Conservation (phyloP, 2,797 vertebrate genomes). For the Capromys pilorides region DNA sequence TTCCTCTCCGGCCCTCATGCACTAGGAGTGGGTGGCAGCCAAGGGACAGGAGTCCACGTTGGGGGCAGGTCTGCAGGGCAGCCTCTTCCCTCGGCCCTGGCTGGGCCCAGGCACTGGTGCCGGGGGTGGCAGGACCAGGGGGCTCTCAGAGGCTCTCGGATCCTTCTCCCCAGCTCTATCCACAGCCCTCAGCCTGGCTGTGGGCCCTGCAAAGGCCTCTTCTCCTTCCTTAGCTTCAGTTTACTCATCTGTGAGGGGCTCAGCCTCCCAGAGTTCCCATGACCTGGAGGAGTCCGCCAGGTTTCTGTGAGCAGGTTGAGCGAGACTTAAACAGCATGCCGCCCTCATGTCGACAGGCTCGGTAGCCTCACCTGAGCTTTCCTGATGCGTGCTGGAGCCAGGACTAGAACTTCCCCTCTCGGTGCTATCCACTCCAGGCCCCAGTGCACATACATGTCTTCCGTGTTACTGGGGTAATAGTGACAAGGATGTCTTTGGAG, state of each 20-base stretch:
- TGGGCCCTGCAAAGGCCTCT: neutral
- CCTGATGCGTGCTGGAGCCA: neutral
- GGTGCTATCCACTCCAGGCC: neutral
- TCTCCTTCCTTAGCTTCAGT: neutral
- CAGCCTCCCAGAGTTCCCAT: neutral
- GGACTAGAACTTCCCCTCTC: neutral
- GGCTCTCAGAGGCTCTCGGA: neutral
- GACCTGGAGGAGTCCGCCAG: neutral
- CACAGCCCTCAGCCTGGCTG: neutral
- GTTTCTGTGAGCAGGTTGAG: slow-evolving; percentile 16
- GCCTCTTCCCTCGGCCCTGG: neutral
- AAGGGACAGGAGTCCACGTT: neutral
- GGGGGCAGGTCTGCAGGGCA: neutral
- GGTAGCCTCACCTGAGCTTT: neutral
- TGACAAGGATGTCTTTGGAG: neutral
- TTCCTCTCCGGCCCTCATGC: neutral
- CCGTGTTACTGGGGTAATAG: neutral
- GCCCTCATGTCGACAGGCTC: neutral
- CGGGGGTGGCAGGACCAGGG: neutral
- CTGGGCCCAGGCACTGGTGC: neutral
- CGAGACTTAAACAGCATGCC: neutral
- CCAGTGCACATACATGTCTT: neutral
- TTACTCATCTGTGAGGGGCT: neutral
- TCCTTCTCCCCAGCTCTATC: neutral
- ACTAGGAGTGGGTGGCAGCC: neutral